Evolutionary conservation across 2,888 invertebrate genomes (phyloP).

Genomic region (Meghimatium bilineatum): DNA sequence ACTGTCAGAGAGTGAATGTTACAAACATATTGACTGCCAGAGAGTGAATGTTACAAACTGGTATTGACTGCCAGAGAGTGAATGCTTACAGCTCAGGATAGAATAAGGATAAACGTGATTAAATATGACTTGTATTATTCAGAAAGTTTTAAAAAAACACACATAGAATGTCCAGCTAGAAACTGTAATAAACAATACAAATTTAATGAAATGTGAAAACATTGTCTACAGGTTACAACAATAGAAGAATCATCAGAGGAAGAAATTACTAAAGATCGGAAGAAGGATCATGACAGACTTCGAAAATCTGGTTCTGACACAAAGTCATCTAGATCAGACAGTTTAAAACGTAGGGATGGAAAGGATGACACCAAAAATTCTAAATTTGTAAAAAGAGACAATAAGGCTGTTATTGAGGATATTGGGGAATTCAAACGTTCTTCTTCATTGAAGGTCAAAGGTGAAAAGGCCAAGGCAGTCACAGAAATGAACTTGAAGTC

Average conservation of each 20-base stretch:
- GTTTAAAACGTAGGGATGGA: constrained; percentile 11
- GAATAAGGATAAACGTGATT: too few relatives aligned
- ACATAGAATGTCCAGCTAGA: too few relatives aligned
- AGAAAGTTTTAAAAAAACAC: too few relatives aligned
- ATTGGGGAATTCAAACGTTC: constrained; percentile 58
- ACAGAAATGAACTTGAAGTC: constrained; percentile 55
- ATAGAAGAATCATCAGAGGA: constrained; percentile 43
- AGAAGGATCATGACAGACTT: background rate
- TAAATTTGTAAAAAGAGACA: constrained; percentile 51
- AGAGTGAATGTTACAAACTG: too few relatives aligned
- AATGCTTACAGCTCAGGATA: too few relatives aligned
- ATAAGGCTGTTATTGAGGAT: constrained; percentile 38
- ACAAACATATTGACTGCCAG: too few relatives aligned
- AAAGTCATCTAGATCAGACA: constrained; percentile 4
- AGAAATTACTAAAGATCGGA: background rate
- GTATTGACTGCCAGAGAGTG: too few relatives aligned
- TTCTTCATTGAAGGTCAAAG: constrained; percentile 61
- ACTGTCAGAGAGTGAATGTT: too few relatives aligned
- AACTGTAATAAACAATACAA: background rate
- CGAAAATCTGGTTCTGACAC: background rate
- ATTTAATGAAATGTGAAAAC: background rate
- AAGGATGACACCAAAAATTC: background rate
- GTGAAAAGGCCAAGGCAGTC: constrained; percentile 62
- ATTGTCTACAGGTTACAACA: constrained; percentile 42
- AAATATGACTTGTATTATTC: too few relatives aligned